Conservation (phyloP, 2,113 vertebrate species). For the Synodontis membranacea region DNA sequence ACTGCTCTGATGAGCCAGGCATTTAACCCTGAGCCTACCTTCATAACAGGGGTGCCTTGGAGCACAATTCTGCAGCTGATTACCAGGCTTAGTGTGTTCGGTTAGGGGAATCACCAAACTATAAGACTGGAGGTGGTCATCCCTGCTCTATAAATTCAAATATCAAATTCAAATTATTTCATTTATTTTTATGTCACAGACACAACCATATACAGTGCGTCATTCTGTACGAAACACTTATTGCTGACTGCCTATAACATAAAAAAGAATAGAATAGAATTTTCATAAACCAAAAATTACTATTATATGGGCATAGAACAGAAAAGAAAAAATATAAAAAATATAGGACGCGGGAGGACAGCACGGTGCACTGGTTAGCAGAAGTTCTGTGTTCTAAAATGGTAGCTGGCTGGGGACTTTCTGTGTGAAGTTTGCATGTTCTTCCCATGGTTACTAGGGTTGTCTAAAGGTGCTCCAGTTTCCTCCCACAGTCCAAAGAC, state of each 20-base stretch:
- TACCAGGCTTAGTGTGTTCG: neutral
- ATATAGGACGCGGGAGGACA: no score
- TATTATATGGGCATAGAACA: neutral
- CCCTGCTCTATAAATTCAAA: neutral
- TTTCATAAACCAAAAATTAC: neutral
- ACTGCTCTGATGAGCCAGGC: neutral
- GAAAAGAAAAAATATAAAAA: neutral
- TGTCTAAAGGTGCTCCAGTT: no score
- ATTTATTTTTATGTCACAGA: neutral
- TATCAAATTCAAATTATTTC: neutral
- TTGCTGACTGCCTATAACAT: neutral
- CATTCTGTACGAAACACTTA: neutral
- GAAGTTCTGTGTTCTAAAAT: no score
- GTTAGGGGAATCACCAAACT: neutral
- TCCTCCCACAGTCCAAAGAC: no score
- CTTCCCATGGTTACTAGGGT: no score
- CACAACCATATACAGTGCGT: neutral
- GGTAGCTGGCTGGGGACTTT: no score
- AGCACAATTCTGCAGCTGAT: neutral
- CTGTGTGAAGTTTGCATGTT: no score
- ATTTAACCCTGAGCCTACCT: neutral
- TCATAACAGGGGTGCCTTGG: neutral
- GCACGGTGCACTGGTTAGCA: no score
- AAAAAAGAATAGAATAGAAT: neutral
- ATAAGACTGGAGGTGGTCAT: neutral